Conservation (phyloP, 1,140 invertebrate species). For the Caenorhabditis brenneri region DNA sequence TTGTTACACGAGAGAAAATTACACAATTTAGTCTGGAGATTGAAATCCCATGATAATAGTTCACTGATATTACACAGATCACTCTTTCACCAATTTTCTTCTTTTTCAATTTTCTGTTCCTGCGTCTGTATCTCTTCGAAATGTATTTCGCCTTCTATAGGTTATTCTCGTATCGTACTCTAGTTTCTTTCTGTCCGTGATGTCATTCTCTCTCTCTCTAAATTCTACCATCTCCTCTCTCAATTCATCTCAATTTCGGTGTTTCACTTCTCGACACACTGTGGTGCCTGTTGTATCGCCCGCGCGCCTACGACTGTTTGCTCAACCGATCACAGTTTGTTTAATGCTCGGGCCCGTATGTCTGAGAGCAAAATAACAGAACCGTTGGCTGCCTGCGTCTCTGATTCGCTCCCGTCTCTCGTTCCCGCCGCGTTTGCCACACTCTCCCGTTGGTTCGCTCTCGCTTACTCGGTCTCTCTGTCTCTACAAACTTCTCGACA, state of each 20-base stretch:
- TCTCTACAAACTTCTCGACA: background rate
- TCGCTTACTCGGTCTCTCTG: background rate
- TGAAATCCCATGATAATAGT: background rate
- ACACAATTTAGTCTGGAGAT: background rate
- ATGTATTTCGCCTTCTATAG: background rate
- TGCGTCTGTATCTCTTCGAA: background rate
- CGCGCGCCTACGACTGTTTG: slow-evolving; percentile 15
- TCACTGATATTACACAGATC: background rate
- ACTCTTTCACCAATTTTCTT: background rate
- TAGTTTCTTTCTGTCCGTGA: slow-evolving; percentile 6
- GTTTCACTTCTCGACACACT: background rate
- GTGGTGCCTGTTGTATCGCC: background rate
- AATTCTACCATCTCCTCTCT: background rate
- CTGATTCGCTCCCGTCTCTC: slow-evolving; percentile 1
- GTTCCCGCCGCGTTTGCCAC: background rate
- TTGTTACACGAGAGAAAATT: background rate
- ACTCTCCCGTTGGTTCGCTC: background rate
- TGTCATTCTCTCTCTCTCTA: background rate
- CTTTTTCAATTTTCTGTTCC: background rate
- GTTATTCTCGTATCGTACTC: slow-evolving; percentile 21
- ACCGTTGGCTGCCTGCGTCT: background rate
- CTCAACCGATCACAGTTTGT: slow-evolving; percentile 40
- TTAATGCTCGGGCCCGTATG: slow-evolving; percentile 44
- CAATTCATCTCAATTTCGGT: slow-evolving; percentile 34
- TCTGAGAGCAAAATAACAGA: slow-evolving; percentile 42